Conservation (phyloP, 2,888 invertebrate genomes). For the Ceramica pisi region DNA sequence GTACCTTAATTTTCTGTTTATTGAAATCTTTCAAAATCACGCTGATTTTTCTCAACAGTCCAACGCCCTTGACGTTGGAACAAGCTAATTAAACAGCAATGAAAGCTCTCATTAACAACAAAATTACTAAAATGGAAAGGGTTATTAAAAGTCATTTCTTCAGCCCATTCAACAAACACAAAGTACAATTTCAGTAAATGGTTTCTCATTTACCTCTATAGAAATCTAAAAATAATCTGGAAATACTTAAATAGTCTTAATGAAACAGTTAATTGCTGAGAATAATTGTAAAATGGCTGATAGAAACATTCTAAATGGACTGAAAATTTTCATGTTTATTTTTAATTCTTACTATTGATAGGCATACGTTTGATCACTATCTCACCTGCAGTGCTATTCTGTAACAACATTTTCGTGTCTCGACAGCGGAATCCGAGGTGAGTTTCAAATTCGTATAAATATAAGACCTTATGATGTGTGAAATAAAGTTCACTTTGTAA, state of each 20-base stretch:
- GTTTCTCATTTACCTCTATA: not conserved
- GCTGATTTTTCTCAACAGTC: not conserved
- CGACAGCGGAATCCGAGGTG: too few relatives aligned
- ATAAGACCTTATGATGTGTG: too few relatives aligned
- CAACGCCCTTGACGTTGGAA: not conserved
- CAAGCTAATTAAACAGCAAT: constrained; percentile 28
- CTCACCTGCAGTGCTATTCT: too few relatives aligned
- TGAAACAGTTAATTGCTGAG: not conserved
- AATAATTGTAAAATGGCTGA: not conserved
- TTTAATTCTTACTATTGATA: too few relatives aligned
- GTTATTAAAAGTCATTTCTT: constrained; percentile 12
- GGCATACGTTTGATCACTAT: too few relatives aligned
- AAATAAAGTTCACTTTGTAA: too few relatives aligned
- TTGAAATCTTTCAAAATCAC: not conserved
- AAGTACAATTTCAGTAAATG: constrained; percentile 8
- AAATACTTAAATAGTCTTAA: not conserved
- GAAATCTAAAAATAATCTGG: not conserved
- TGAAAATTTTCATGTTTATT: not conserved
- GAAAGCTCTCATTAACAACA: constrained; percentile 2
- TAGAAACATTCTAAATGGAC: not conserved
- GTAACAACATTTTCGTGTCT: too few relatives aligned
- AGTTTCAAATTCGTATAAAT: too few relatives aligned
- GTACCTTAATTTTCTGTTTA: not conserved
- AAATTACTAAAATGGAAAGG: constrained; percentile 17
- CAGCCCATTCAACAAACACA: constrained; percentile 10